A percentile compares a stretch with the other conserved stretches of the same genome.
These are phyloP conservation scores for Pseudeuparius sepicola DNA, from an alignment of 2,888 invertebrate genomes.

Conservation along the genomic window DNA sequence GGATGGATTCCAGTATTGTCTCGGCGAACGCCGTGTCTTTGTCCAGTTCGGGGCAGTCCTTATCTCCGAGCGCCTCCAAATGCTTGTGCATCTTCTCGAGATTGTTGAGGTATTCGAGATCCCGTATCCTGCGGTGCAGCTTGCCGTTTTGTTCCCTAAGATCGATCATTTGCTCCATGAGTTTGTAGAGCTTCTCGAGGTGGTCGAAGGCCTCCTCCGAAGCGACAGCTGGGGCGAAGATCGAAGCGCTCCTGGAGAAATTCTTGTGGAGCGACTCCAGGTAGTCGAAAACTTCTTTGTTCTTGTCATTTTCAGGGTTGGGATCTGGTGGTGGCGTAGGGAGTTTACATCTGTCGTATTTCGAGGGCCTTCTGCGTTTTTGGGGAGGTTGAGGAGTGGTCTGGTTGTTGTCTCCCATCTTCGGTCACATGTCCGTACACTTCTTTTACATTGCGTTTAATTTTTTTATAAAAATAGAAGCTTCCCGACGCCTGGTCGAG, in stretches of 20 bases:
- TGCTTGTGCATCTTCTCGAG: conserved; percentile 50
- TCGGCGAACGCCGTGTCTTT: conserved; percentile 52
- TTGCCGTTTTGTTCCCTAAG: conserved; percentile 62
- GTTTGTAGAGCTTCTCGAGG: conserved; percentile 63
- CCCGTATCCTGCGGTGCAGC: conserved; percentile 55
- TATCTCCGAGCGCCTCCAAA: conserved; percentile 38
- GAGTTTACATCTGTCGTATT: conserved; percentile 26
- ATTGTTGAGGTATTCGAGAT: conserved; percentile 61
- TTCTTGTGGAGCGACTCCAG: conserved; percentile 36
- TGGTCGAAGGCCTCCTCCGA: conserved; percentile 65
- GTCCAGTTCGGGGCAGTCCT: conserved; percentile 48
- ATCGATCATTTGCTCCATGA: conserved; percentile 66
- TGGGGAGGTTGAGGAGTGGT: no score
- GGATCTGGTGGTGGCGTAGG: conserved; percentile 43
- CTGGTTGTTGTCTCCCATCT: no score
- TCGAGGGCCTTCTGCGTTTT: no score
- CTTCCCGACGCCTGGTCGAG: no score
- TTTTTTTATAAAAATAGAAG: no score
- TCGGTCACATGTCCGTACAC: no score
- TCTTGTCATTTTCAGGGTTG: conserved; percentile 16
- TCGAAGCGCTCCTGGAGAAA: conserved; percentile 42
- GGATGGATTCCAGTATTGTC: conserved; percentile 54
- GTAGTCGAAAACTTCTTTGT: conserved; percentile 41
- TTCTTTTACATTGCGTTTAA: no score
- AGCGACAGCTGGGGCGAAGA: conserved; percentile 47